A percentile compares a stretch with the other conserved stretches of the same genome.
phyloP scores from a whole-genome alignment of 1,140 invertebrate genomes.

The Drosophila cardini region DNA sequence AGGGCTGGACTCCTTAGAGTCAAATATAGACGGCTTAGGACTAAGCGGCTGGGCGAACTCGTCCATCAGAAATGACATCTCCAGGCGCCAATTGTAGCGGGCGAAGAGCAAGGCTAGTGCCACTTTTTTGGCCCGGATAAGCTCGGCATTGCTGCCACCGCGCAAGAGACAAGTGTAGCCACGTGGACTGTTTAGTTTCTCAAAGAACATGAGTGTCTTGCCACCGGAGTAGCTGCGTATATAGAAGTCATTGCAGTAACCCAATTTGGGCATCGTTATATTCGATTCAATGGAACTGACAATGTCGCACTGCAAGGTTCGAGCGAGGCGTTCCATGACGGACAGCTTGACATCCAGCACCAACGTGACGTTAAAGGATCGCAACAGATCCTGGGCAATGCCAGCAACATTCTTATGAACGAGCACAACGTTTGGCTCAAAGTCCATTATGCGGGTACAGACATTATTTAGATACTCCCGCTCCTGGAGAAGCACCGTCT shows the following conservation, averaged over 20 bases:
- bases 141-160: conserved; percentile 91
- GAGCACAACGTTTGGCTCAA: conserved; percentile 94
- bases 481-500: conserved; percentile 97
- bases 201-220: conserved; percentile 97
- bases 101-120: conserved; percentile 93
- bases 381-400: conserved; percentile 93
- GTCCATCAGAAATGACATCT: conserved; percentile 95
- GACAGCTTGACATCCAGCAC: conserved; percentile 94
- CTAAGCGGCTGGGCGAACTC: conserved; percentile 85
- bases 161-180: conserved; percentile 96
- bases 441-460: conserved; percentile 93
- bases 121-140: conserved; percentile 93
- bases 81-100: conserved; percentile 95
- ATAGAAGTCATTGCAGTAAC: conserved; percentile 94
- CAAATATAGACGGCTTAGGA: conserved; percentile 76
- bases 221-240: conserved; percentile 87
- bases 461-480: conserved; percentile 94
- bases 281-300: conserved; percentile 95
- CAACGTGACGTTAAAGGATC: conserved; percentile 93
- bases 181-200: conserved; percentile 93
- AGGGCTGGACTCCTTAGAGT: conserved; percentile 81
- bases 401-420: conserved; percentile 96
- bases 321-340: conserved; percentile 93
- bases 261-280: conserved; percentile 92
- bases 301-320: conserved; percentile 94